These are phyloP conservation scores for Macroramphosus scolopax DNA, from an alignment of 2,797 vertebrate species.

Conservation along the genomic window DNA sequence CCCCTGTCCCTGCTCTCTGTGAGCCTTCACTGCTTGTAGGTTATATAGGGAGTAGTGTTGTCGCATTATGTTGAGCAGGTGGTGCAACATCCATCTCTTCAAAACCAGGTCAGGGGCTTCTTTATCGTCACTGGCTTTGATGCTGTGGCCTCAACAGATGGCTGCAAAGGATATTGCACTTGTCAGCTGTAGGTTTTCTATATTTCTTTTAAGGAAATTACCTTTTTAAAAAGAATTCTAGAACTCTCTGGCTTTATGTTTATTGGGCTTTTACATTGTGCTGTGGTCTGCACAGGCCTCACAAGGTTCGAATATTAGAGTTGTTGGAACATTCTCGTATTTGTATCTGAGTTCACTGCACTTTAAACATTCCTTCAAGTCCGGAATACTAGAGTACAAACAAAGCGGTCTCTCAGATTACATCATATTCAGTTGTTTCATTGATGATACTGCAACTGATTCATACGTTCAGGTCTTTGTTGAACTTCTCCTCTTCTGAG, in stretches of 20 bases:
- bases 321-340: too few relatives aligned
- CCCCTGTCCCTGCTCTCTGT: not conserved
- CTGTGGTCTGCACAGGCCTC: too few relatives aligned
- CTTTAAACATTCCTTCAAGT: too few relatives aligned
- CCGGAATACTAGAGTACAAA: too few relatives aligned
- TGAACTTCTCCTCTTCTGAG: slow-evolving; percentile 13
- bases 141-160: not conserved
- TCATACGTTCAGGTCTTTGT: not conserved
- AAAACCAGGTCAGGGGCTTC: not conserved
- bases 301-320: too few relatives aligned
- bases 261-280: too few relatives aligned
- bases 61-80: not conserved
- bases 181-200: too few relatives aligned
- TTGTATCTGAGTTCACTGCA: too few relatives aligned
- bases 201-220: too few relatives aligned
- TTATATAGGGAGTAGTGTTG: not conserved
- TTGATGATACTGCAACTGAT: too few relatives aligned
- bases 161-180: not conserved
- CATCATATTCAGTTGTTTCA: slow-evolving; percentile 7
- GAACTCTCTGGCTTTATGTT: too few relatives aligned
- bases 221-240: too few relatives aligned
- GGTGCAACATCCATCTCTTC: not conserved
- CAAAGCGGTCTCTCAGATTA: slow-evolving; percentile 7
- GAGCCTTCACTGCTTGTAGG: not conserved
- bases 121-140: not conserved